Evolutionary conservation across 1,140 invertebrate species (phyloP).

Genomic region (Eueides isabella): DNA sequence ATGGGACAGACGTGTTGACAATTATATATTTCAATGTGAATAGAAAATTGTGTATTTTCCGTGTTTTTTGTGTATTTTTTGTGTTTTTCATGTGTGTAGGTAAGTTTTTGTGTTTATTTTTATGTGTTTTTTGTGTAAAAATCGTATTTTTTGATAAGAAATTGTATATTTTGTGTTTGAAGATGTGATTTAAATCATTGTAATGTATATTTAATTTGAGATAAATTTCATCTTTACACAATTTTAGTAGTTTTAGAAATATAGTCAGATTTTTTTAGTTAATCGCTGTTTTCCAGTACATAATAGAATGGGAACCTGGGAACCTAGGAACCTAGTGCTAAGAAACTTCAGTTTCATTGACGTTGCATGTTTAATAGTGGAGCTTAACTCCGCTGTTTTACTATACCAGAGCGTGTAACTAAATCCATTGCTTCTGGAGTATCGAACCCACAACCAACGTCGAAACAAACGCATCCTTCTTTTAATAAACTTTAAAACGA

Average conservation of each 20-base stretch:
- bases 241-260: too few relatives aligned
- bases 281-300: neutral
- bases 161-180: neutral
- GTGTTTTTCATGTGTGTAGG: neutral
- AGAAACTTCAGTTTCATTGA: too few relatives aligned
- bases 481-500: too few relatives aligned
- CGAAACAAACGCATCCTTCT: too few relatives aligned
- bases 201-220: constrained; percentile 6
- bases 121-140: neutral
- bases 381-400: too few relatives aligned
- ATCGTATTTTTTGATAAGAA: neutral
- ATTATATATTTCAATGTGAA: neutral
- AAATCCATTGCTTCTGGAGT: too few relatives aligned
- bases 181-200: neutral
- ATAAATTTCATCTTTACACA: neutral
- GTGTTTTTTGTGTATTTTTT: neutral
- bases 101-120: neutral
- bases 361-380: too few relatives aligned
- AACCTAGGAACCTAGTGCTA: too few relatives aligned
- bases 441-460: too few relatives aligned
- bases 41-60: neutral
- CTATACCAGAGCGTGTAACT: neutral
- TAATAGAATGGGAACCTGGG: too few relatives aligned
- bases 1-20: neutral
- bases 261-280: neutral